phyloP scores from a whole-genome alignment of 2,888 invertebrate genomes.

The Drosophila meridionalis region DNA sequence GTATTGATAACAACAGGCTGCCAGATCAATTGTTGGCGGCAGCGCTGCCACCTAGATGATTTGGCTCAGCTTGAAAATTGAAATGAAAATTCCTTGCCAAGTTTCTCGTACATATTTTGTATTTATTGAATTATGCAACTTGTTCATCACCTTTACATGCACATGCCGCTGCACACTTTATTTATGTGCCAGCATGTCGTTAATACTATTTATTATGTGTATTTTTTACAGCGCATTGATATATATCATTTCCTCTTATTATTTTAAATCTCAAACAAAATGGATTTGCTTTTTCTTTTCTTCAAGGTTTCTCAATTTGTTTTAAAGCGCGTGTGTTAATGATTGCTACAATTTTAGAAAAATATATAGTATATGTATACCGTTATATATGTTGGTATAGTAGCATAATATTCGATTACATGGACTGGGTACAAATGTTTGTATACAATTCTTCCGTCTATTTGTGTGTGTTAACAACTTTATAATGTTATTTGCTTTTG shows the following conservation, averaged over 20 bases:
- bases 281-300: slow-evolving; percentile 35
- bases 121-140: slow-evolving; percentile 76
- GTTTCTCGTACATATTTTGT: slow-evolving; percentile 58
- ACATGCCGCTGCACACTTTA: slow-evolving; percentile 49
- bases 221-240: slow-evolving; percentile 80
- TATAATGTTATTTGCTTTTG: slow-evolving; percentile 15
- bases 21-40: neutral
- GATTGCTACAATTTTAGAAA: slow-evolving; percentile 69
- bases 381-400: slow-evolving; percentile 58
- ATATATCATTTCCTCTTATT: slow-evolving; percentile 53
- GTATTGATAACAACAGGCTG: neutral
- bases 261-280: slow-evolving; percentile 51
- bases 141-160: slow-evolving; percentile 67
- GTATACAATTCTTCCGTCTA: slow-evolving; percentile 66
- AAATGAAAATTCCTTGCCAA: neutral
- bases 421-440: slow-evolving; percentile 78
- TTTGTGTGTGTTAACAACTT: slow-evolving; percentile 50
- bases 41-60: slow-evolving; percentile 19
- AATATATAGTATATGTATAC: slow-evolving; percentile 68
- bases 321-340: slow-evolving; percentile 56
- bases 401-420: slow-evolving; percentile 75
- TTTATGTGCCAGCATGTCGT: slow-evolving; percentile 38
- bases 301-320: slow-evolving; percentile 20
- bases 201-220: slow-evolving; percentile 74
- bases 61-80: neutral